Evolutionary conservation across 2,113 vertebrate species (phyloP).

Genomic region (Petaurus breviceps): DNA sequence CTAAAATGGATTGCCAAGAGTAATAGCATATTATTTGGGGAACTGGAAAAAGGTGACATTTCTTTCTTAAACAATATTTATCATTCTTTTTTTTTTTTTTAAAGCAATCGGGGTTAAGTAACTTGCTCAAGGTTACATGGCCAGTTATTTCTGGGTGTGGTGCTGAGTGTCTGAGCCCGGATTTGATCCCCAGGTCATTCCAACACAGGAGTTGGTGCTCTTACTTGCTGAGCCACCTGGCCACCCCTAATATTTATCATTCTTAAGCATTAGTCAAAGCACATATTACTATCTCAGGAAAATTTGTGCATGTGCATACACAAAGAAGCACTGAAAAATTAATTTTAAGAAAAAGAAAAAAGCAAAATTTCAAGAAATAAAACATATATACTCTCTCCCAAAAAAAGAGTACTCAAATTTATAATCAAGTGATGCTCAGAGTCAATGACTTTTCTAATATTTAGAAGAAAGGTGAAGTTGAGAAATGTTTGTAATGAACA

Average conservation of each 20-base stretch:
- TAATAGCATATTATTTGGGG: slow-evolving; percentile 4
- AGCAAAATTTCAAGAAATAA: slow-evolving; percentile 53
- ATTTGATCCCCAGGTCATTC: too few species aligned
- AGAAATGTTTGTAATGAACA: not conserved
- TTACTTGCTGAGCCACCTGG: too few species aligned
- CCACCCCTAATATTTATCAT: not conserved
- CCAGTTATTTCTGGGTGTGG: too few species aligned
- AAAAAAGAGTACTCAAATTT: slow-evolving; percentile 43
- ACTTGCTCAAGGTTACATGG: too few species aligned
- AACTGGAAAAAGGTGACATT: slow-evolving; percentile 35
- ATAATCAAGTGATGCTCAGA: slow-evolving; percentile 26
- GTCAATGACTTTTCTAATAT: slow-evolving; percentile 45
- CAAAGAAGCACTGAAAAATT: slow-evolving; percentile 36
- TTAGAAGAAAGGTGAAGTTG: not conserved
- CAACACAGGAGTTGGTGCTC: too few species aligned
- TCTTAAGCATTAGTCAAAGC: not conserved
- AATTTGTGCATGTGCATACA: slow-evolving; percentile 29
- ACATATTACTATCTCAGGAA: slow-evolving; percentile 4
- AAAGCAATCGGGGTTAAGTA: too few species aligned
- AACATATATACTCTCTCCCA: slow-evolving; percentile 25
- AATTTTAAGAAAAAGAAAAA: slow-evolving; percentile 57
- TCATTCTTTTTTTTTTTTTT: too few species aligned
- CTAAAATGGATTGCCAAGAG: slow-evolving; percentile 33
- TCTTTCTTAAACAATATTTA: slow-evolving; percentile 11
- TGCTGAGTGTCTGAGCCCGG: too few species aligned